A percentile compares a stretch with the other conserved stretches of the same genome.
Evolutionary conservation across 1,140 invertebrate species (phyloP).

Genomic region (Bicyclus anynana): DNA sequence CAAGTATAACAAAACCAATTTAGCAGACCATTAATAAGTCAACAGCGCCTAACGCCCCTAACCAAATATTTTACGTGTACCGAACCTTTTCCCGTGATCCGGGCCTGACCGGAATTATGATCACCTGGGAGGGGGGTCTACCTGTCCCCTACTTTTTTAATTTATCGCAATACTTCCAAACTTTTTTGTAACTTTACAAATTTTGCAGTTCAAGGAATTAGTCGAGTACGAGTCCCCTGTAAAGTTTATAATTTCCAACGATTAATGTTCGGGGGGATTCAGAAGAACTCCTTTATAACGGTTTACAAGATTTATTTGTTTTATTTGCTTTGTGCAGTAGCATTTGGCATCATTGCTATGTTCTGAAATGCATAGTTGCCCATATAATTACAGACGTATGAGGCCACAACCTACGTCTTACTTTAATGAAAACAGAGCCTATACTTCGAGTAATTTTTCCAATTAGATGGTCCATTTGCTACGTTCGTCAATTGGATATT

Average conservation of each 20-base stretch:
- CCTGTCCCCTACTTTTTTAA: conserved; percentile 1
- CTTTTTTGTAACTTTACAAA: background rate
- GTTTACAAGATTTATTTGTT: background rate
- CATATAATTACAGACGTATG: too few relatives aligned
- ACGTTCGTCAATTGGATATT: too few relatives aligned
- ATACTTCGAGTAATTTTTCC: too few relatives aligned
- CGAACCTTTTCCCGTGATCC: background rate
- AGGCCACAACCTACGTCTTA: too few relatives aligned
- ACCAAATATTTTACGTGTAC: background rate
- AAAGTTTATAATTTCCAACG: background rate
- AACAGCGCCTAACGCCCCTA: background rate
- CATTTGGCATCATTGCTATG: too few relatives aligned
- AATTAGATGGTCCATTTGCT: too few relatives aligned
- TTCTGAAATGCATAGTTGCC: too few relatives aligned
- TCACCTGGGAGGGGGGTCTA: background rate
- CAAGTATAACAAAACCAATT: background rate
- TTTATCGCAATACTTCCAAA: conserved; percentile 3
- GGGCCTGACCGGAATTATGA: background rate
- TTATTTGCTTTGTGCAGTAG: too few relatives aligned
- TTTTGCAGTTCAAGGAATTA: background rate
- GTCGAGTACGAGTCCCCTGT: background rate
- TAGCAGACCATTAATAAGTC: background rate
- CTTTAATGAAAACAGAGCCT: too few relatives aligned
- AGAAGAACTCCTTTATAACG: background rate
- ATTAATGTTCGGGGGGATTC: background rate